Conservation (phyloP, 2,113 vertebrate genomes). For the Syngnathus typhle region DNA sequence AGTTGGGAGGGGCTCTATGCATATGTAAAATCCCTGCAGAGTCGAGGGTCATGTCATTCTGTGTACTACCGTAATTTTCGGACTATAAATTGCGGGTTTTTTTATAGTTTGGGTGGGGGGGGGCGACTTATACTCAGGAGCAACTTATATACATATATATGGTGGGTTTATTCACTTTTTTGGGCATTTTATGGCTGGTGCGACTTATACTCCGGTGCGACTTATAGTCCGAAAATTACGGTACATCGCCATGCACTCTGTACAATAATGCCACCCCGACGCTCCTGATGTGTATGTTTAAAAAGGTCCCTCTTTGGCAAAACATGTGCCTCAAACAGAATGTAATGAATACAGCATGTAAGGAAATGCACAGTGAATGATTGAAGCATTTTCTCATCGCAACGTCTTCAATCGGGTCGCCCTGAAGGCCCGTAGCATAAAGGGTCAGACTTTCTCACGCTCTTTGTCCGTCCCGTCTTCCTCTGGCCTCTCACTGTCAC, state of each 20-base stretch:
- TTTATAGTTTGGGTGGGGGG: too few relatives aligned
- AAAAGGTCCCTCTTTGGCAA: not conserved
- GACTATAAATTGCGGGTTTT: too few relatives aligned
- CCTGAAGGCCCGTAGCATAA: slow-evolving; percentile 11
- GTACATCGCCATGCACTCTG: slow-evolving; percentile 21
- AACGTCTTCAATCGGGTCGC: not conserved
- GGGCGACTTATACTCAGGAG: too few relatives aligned
- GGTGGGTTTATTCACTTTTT: too few relatives aligned
- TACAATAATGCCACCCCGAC: not conserved
- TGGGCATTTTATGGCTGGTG: too few relatives aligned
- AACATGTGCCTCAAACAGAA: not conserved
- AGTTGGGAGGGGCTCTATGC: not conserved
- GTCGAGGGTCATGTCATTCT: slow-evolving; percentile 22
- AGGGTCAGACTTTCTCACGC: slow-evolving; percentile 47
- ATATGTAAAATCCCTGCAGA: slow-evolving; percentile 39
- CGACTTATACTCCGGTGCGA: too few relatives aligned
- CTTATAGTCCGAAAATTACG: too few relatives aligned
- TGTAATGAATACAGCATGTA: not conserved
- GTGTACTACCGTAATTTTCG: too few relatives aligned
- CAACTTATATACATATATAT: too few relatives aligned
- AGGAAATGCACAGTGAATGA: not conserved
- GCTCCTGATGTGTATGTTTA: not conserved
- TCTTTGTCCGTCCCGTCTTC: slow-evolving; percentile 40
- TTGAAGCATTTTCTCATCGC: slow-evolving; percentile 29
- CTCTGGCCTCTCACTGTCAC: slow-evolving; percentile 19